A percentile compares a stretch with the other conserved stretches of the same genome.
These are phyloP conservation scores for Procapra przewalskii DNA, from an alignment of 2,113 vertebrate genomes.

Conservation along the genomic window DNA sequence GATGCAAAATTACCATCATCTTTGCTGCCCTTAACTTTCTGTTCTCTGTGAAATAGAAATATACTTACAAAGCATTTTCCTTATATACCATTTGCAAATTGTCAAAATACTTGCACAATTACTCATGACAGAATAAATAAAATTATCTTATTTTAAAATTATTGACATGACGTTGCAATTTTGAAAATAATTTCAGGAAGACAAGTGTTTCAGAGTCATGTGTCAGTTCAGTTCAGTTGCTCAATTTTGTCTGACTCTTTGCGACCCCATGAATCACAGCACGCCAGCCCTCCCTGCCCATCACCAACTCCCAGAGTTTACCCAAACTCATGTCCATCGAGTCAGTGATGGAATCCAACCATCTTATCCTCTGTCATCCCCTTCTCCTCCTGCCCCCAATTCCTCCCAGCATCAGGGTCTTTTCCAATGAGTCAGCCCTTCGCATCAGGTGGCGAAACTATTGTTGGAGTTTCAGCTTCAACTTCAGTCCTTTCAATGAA, in stretches of 20 bases:
- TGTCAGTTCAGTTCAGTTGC: neutral
- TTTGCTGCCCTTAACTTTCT: neutral
- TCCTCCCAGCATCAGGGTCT: too few species aligned
- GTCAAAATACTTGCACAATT: neutral
- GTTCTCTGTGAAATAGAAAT: neutral
- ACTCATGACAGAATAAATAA: neutral
- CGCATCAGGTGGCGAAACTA: too few species aligned
- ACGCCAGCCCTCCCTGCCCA: neutral
- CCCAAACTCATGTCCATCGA: too few species aligned
- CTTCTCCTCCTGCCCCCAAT: too few species aligned
- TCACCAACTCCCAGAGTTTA: too few species aligned
- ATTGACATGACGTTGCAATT: neutral
- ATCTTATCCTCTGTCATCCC: too few species aligned
- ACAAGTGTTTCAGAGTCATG: neutral
- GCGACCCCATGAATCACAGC: fast-evolving
- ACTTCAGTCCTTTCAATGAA: too few species aligned
- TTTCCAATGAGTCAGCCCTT: too few species aligned
- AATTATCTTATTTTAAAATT: neutral
- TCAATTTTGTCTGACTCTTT: neutral
- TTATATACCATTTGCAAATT: neutral
- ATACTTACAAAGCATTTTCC: neutral
- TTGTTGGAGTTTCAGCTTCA: too few species aligned
- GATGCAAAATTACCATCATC: neutral
- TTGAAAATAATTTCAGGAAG: neutral
- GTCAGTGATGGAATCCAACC: too few species aligned